These are phyloP conservation scores for Mycalesis mineus DNA, from an alignment of 2,888 invertebrate species.

Conservation along the genomic window DNA sequence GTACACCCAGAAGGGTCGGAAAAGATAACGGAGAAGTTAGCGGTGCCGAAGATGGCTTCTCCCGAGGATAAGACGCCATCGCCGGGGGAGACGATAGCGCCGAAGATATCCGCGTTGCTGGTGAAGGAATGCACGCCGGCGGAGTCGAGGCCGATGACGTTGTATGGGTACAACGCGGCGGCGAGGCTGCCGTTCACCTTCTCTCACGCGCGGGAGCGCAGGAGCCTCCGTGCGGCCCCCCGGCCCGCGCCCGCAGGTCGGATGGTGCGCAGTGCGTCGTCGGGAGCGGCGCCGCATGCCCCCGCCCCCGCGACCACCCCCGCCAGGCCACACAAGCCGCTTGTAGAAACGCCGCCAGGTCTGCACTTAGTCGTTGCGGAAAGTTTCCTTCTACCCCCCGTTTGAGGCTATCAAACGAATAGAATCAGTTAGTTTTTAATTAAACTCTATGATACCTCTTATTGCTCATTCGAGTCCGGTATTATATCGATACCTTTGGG, in stretches of 20 bases:
- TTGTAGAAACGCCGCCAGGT: conserved; percentile 40
- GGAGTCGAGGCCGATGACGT: conserved; percentile 66
- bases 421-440: too few species aligned
- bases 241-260: conserved; percentile 57
- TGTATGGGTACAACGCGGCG: conserved; percentile 74
- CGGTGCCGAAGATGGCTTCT: conserved; percentile 47
- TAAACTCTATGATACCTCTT: too few species aligned
- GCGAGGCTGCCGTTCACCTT: conserved; percentile 73
- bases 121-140: conserved; percentile 60
- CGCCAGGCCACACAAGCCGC: conserved; percentile 57
- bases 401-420: too few species aligned
- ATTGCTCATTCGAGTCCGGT: too few species aligned
- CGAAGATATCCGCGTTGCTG: conserved; percentile 68
- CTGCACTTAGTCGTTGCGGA: conserved; percentile 41
- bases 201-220: conserved; percentile 58
- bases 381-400: conserved; percentile 30
- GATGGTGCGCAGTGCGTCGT: conserved; percentile 76
- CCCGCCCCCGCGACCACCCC: conserved; percentile 54
- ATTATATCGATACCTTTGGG: too few species aligned
- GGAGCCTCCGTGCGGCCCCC: conserved; percentile 38
- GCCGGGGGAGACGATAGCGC: conserved; percentile 58
- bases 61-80: conserved; percentile 65
- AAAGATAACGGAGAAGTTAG: conserved; percentile 36
- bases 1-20: conserved; percentile 68
- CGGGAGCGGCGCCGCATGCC: conserved; percentile 54